Conservation (phyloP, 1,140 invertebrate genomes). For the Drosophila mayri region DNA sequence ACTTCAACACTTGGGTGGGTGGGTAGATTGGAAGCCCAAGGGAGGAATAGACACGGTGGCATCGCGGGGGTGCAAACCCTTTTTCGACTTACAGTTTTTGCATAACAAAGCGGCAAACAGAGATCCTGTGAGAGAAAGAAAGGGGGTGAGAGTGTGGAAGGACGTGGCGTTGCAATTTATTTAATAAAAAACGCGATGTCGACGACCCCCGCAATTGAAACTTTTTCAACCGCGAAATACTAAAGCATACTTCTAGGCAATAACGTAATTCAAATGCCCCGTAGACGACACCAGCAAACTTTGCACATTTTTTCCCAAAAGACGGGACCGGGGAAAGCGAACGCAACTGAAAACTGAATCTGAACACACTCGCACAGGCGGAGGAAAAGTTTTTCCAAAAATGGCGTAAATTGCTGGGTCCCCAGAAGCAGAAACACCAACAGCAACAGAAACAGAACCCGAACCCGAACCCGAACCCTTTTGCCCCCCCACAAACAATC, state of each 20-base stretch:
- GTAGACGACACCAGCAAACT: conserved; percentile 71
- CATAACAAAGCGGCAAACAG: conserved; percentile 66
- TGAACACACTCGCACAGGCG: conserved; percentile 22
- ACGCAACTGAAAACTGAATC: conserved; percentile 54
- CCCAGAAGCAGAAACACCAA: conserved; percentile 21
- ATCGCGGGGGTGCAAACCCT: conserved; percentile 30
- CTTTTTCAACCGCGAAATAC: conserved; percentile 81
- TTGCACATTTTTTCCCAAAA: conserved; percentile 65
- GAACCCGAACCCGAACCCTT: conserved; percentile 41
- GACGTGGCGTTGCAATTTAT: conserved; percentile 70
- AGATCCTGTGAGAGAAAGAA: background rate
- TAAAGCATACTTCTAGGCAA: conserved; percentile 79
- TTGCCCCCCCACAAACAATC: conserved; percentile 11
- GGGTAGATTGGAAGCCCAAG: conserved; percentile 17
- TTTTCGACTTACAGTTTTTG: conserved; percentile 51
- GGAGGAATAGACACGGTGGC: conserved; percentile 27
- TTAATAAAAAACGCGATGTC: conserved; percentile 70
- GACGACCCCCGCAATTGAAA: conserved; percentile 78
- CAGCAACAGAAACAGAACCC: background rate
- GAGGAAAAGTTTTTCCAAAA: conserved; percentile 64
- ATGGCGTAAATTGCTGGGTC: conserved; percentile 73
- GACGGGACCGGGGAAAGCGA: conserved; percentile 28
- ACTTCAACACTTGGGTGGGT: conserved; percentile 49
- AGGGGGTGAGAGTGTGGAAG: conserved; percentile 5
- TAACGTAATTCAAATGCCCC: conserved; percentile 77